phyloP scores from a whole-genome alignment of 2,113 vertebrate species.

The Carettochelys insculpta region DNA sequence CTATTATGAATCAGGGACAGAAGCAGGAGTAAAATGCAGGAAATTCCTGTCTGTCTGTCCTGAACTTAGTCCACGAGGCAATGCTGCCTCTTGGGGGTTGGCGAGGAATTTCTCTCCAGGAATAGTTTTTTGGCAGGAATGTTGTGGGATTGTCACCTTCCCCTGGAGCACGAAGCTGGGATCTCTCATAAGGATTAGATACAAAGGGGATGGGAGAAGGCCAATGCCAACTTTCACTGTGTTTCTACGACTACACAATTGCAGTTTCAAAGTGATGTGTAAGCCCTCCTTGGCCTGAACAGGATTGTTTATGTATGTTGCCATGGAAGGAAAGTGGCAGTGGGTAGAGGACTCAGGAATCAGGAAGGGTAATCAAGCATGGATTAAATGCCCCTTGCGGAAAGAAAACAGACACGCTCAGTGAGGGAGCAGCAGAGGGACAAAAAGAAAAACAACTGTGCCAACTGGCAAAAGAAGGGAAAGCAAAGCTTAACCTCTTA shows the following conservation, averaged over 20 bases:
- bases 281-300: neutral
- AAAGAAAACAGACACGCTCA: neutral
- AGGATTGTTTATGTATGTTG: neutral
- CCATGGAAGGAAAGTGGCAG: neutral
- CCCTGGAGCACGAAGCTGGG: neutral
- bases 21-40: neutral
- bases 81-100: neutral
- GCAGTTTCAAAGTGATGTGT: neutral
- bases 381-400: neutral
- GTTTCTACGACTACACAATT: neutral
- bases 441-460: neutral
- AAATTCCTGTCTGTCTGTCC: neutral
- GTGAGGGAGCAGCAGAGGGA: neutral
- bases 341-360: neutral
- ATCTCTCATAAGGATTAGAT: neutral
- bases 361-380: neutral
- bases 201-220: neutral
- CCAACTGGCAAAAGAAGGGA: neutral
- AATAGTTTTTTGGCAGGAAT: neutral
- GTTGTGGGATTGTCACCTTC: neutral
- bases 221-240: neutral
- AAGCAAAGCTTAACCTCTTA: neutral
- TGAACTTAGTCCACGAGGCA: neutral
- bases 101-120: neutral
- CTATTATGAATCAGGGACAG: neutral